These are phyloP conservation scores for Actias luna DNA, from an alignment of 2,888 invertebrate genomes.

Conservation along the genomic window DNA sequence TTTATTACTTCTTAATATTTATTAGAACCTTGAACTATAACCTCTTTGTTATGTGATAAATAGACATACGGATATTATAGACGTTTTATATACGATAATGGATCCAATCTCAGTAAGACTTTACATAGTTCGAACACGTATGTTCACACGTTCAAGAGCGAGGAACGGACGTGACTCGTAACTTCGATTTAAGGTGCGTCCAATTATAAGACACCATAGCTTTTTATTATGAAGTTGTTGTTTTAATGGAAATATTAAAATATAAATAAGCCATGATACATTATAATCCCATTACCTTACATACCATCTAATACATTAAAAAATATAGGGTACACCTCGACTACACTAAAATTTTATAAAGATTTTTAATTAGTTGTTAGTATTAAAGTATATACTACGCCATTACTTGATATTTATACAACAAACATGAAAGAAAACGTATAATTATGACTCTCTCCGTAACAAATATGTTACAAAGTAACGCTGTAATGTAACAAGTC, in stretches of 20 bases:
- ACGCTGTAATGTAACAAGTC: background rate
- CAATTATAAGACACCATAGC: background rate
- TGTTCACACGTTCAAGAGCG: conserved; percentile 38
- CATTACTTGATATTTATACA: no score
- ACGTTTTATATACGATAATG: conserved; percentile 15
- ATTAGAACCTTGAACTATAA: conserved; percentile 18
- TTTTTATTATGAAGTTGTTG: background rate
- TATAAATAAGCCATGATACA: background rate
- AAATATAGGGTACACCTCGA: no score
- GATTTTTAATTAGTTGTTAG: no score
- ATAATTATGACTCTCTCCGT: no score
- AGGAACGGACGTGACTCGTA: conserved; percentile 33
- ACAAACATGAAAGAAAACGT: no score
- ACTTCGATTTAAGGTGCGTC: background rate
- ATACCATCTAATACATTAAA: background rate
- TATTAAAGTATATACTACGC: no score
- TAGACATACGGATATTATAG: conserved; percentile 17
- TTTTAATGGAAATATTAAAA: background rate
- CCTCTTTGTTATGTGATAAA: conserved; percentile 19
- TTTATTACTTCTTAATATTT: conserved; percentile 13
- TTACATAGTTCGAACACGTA: conserved; percentile 32
- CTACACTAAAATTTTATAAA: no score
- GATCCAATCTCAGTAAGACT: conserved; percentile 15
- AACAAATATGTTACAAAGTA: background rate
- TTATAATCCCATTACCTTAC: no score